Percentiles rank a stretch among this genome's conserved stretches.
Evolutionary conservation across 2,888 invertebrate genomes (phyloP).

Genomic region (Callyntrura sp.): DNA sequence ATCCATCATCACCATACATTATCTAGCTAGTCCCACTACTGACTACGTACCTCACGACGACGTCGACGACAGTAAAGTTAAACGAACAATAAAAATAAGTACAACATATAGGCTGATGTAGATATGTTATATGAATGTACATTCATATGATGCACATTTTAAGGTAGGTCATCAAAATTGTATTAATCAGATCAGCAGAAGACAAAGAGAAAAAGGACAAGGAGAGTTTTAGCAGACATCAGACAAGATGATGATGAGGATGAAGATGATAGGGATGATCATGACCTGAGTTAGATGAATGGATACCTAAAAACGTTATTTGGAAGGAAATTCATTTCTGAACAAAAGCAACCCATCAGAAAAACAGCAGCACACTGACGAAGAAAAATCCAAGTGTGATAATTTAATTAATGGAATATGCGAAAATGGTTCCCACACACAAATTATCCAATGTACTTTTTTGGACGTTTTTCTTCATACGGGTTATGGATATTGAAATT

Average conservation of each 20-base stretch:
- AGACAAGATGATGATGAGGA: background rate
- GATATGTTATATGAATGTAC: too few species aligned
- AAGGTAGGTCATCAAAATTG: slow-evolving; percentile 53
- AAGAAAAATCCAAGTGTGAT: slow-evolving; percentile 66
- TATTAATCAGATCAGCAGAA: slow-evolving; percentile 39
- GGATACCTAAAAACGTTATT: background rate
- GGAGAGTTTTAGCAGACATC: background rate
- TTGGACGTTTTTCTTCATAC: background rate
- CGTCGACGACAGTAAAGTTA: slow-evolving; percentile 21
- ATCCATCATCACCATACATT: slow-evolving; percentile 26
- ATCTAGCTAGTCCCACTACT: too few species aligned
- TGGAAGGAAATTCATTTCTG: background rate
- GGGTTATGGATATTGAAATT: slow-evolving; percentile 33
- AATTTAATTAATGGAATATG: slow-evolving; percentile 73
- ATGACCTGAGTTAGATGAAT: slow-evolving; percentile 2
- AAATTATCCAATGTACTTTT: slow-evolving; percentile 10
- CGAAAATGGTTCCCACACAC: slow-evolving; percentile 73
- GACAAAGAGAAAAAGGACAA: background rate
- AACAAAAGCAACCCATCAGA: background rate
- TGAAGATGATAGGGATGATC: background rate
- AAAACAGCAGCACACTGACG: slow-evolving; percentile 4
- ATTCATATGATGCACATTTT: background rate
- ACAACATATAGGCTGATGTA: too few species aligned
- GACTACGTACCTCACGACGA: background rate
- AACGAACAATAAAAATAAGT: background rate